These are phyloP conservation scores for Coecobrya sp. DNA, from an alignment of 2,888 invertebrate genomes.

Conservation along the genomic window DNA sequence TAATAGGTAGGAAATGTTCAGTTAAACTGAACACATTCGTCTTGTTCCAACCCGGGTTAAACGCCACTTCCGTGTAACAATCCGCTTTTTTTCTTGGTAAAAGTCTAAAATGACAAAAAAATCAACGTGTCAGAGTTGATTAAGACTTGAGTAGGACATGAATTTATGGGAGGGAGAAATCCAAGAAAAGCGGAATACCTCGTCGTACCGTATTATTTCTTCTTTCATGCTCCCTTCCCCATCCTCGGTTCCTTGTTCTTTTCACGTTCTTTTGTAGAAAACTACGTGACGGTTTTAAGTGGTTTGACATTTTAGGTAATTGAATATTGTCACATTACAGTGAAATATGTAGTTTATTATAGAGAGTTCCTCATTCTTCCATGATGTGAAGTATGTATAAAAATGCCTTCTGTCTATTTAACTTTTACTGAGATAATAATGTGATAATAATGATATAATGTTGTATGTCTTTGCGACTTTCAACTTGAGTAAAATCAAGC, in stretches of 20 bases:
- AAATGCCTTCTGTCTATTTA: not conserved
- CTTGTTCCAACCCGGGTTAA: not conserved
- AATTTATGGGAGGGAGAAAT: conserved; percentile 71
- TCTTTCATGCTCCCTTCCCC: conserved; percentile 27
- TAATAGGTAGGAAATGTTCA: conserved; percentile 42
- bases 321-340: conserved; percentile 74
- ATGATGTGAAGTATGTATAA: not conserved
- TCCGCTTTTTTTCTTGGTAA: not conserved
- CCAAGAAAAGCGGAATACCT: conserved; percentile 1
- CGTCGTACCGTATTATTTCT: conserved; percentile 12
- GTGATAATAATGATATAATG: conserved; percentile 44
- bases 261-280: conserved; percentile 29
- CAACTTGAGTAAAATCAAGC: conserved; percentile 48
- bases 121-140: conserved; percentile 73
- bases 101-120: conserved; percentile 71
- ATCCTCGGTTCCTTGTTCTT: not conserved
- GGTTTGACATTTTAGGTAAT: conserved; percentile 76
- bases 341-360: conserved; percentile 33
- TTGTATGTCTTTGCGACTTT: not conserved
- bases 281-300: conserved; percentile 72
- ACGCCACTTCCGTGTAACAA: not conserved
- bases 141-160: conserved; percentile 63
- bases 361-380: conserved; percentile 10
- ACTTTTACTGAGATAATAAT: conserved; percentile 36
- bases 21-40: not conserved